Evolutionary conservation across 2,888 invertebrate genomes (phyloP).

Genomic region (Griposia aprilina): DNA sequence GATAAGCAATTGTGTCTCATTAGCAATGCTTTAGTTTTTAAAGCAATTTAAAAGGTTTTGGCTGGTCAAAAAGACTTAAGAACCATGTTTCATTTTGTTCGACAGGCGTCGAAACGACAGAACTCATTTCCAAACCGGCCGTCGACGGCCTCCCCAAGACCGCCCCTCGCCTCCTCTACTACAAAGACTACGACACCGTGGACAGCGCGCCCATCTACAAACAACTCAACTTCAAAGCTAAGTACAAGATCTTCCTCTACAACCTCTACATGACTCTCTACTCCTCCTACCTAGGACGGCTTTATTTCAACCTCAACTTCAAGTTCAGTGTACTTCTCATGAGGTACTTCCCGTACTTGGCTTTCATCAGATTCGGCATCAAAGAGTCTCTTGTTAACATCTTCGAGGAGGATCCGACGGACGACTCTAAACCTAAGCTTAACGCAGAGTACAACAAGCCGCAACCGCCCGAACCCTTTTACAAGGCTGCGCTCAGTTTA

Average conservation of each 20-base stretch:
- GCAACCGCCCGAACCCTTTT: conserved; percentile 74
- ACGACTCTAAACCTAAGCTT: conserved; percentile 77
- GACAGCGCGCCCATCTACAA: conserved; percentile 87
- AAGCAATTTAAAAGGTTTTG: not conserved
- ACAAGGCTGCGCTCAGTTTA: conserved; percentile 70
- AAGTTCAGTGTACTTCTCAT: conserved; percentile 91
- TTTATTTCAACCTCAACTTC: conserved; percentile 91
- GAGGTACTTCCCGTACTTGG: conserved; percentile 93
- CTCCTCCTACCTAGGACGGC: conserved; percentile 88
- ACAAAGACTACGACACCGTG: conserved; percentile 83
- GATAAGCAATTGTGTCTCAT: too few relatives aligned
- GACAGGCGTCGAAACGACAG: conserved; percentile 79
- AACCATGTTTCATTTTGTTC: not conserved
- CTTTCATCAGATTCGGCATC: conserved; percentile 92
- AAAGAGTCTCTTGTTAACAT: conserved; percentile 91
- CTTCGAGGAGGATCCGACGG: conserved; percentile 83
- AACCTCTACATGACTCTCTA: conserved; percentile 76
- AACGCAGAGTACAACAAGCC: conserved; percentile 80
- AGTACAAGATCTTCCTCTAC: conserved; percentile 75
- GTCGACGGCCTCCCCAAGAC: conserved; percentile 75
- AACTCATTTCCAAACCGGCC: conserved; percentile 73
- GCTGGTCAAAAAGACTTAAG: not conserved
- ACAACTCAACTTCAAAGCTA: conserved; percentile 73
- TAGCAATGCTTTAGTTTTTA: not conserved
- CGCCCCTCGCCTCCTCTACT: conserved; percentile 78